These are phyloP conservation scores for Caerostris extrusa DNA, from an alignment of 1,140 invertebrate genomes.

Conservation along the genomic window DNA sequence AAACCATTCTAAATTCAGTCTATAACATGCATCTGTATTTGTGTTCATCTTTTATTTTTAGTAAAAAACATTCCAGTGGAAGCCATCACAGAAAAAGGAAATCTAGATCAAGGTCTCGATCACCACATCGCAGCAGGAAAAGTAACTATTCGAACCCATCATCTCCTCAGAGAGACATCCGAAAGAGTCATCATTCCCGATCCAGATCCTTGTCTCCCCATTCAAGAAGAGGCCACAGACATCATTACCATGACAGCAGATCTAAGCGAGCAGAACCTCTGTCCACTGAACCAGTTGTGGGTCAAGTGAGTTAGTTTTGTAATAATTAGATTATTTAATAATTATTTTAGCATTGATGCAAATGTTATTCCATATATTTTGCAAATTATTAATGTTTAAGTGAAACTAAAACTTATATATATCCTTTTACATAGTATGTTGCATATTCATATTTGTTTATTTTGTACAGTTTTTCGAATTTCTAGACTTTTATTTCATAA, in stretches of 20 bases:
- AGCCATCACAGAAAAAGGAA: background rate
- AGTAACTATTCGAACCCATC: background rate
- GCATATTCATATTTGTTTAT: background rate
- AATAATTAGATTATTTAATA: background rate
- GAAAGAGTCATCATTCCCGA: background rate
- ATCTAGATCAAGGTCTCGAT: background rate
- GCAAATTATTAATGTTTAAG: no score
- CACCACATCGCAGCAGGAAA: background rate
- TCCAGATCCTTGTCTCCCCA: constrained; percentile 67
- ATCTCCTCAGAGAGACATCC: background rate
- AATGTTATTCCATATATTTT: no score
- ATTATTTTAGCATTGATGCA: background rate
- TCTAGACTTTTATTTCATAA: background rate
- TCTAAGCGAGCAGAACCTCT: constrained; percentile 62
- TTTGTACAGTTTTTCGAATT: background rate
- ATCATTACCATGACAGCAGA: constrained; percentile 44
- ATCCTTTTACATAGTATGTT: no score
- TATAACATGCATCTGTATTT: no score
- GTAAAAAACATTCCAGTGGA: background rate
- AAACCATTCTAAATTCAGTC: no score
- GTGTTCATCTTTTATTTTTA: no score
- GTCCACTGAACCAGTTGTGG: constrained; percentile 78
- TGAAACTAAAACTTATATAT: no score
- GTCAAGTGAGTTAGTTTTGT: constrained; percentile 78
- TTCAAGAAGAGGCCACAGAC: constrained; percentile 19